Evolutionary conservation across 2,888 invertebrate genomes (phyloP), one percentile per base, ranked within the genome.

Genomic region (Xylota sylvarum): DNA sequence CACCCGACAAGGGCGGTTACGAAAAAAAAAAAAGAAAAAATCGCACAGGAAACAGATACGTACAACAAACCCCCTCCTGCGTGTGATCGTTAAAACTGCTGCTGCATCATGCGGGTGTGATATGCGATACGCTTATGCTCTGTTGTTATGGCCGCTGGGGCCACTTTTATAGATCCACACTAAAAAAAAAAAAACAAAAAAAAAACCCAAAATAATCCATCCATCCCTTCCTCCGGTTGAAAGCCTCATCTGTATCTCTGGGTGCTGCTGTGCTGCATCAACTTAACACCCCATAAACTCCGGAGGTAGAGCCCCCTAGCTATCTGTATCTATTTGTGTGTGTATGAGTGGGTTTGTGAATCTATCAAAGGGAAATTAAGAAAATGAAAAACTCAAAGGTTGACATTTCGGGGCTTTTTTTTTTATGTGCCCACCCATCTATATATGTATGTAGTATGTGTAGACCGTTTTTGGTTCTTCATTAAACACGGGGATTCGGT

Each of bases 371-470:
- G 77, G 65, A 86, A 86, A 86, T 86, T 86, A 86, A 80, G 85
- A 60, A 80, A 86, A 86, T 76, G 65, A 62, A 86, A 86, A 86
- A 86, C 85, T 81, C 81, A 86, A 86, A 86, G 80, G 81, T 80
- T 81, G 85, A 81, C 85, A 81, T 81, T 86, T 77, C 46, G 60
- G 65, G 79, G 60, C 46, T 56, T 50, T 70, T 72, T 80, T 85
- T 85, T 82, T 69, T 64, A 12, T 43, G 55, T 10, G 19, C 19
- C 12, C 64, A 32, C 69, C 43, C 46, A 43, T 58, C 30, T 23
- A 32, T 46, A 35, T 55, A 30, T 23, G 23, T 23, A 1, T 3
- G 23, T 23, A 23, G 23, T 23, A 23, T 23, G 72, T 65, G 46
- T 10, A 23, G 46, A 55, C 60, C 32, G 52, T n/a, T 60, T 60